These are phyloP conservation scores for Pegoplata infirma DNA, from an alignment of 2,888 invertebrate species.

Conservation along the genomic window DNA sequence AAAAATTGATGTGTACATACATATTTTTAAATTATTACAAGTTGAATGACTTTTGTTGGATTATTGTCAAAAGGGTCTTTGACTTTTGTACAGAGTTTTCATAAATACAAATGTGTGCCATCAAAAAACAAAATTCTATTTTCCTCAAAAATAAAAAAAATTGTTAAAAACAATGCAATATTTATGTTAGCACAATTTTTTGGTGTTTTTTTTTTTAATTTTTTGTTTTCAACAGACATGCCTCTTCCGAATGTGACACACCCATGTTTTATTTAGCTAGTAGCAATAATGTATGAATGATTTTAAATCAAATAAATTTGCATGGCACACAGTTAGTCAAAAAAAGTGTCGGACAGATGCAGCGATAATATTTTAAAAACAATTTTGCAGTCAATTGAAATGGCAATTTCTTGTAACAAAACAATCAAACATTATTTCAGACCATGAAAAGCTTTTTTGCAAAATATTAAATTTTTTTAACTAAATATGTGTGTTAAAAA, in stretches of 20 bases:
- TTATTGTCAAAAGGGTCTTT: slow-evolving; percentile 13
- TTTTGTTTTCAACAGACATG: not conserved
- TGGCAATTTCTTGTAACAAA: too few relatives aligned
- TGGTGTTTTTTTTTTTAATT: not conserved
- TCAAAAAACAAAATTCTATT: not conserved
- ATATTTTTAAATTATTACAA: not conserved
- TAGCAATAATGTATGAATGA: not conserved
- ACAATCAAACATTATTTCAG: too few relatives aligned
- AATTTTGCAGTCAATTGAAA: too few relatives aligned
- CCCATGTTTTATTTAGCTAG: not conserved
- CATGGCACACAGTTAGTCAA: too few relatives aligned
- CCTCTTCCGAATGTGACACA: not conserved
- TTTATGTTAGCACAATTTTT: not conserved
- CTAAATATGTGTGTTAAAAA: too few relatives aligned
- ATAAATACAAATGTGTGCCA: not conserved
- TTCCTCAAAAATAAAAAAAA: not conserved
- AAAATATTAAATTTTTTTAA: too few relatives aligned
- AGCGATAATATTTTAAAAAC: too few relatives aligned
- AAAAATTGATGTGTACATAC: not conserved
- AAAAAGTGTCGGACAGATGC: too few relatives aligned
- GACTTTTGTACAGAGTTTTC: slow-evolving; percentile 1
- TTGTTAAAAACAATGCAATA: not conserved
- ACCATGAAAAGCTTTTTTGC: too few relatives aligned
- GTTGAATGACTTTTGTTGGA: slow-evolving; percentile 16
- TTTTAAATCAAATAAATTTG: not conserved